These are phyloP conservation scores for Brachionus calyciflorus DNA, from an alignment of 1,140 invertebrate species.

Conservation along the genomic window DNA sequence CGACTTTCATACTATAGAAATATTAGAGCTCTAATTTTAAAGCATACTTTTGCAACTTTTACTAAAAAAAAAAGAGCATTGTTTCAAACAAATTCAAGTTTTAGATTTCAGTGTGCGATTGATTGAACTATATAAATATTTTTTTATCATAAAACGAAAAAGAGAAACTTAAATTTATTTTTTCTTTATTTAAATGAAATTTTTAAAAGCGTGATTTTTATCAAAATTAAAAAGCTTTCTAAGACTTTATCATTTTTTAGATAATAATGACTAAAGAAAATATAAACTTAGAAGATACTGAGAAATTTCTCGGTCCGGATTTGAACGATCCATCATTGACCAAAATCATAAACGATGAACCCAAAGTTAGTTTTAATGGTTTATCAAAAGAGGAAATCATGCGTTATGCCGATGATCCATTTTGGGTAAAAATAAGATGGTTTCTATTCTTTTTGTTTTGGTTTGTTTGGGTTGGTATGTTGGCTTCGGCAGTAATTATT, in stretches of 20 bases:
- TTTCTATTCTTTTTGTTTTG: conserved; percentile 13
- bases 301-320: background rate
- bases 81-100: too few species aligned
- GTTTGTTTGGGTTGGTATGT: background rate
- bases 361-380: conserved; percentile 20
- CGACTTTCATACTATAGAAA: too few species aligned
- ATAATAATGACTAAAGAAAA: background rate
- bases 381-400: conserved; percentile 35
- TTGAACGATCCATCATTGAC: background rate
- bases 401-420: conserved; percentile 2
- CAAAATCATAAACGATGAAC: background rate
- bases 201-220: too few species aligned
- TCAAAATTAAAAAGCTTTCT: too few species aligned
- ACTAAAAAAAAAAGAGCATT: too few species aligned
- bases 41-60: too few species aligned
- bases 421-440: conserved; percentile 45
- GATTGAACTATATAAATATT: too few species aligned
- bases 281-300: conserved; percentile 9
- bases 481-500: conserved; percentile 22
- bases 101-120: too few species aligned
- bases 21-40: too few species aligned
- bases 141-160: too few species aligned
- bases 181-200: too few species aligned
- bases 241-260: background rate
- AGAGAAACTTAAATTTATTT: too few species aligned